Percentiles rank a stretch among this genome's conserved stretches.
Evolutionary conservation across 2,113 vertebrate species (phyloP).

Genomic region (Phylloscopus trochilus): DNA sequence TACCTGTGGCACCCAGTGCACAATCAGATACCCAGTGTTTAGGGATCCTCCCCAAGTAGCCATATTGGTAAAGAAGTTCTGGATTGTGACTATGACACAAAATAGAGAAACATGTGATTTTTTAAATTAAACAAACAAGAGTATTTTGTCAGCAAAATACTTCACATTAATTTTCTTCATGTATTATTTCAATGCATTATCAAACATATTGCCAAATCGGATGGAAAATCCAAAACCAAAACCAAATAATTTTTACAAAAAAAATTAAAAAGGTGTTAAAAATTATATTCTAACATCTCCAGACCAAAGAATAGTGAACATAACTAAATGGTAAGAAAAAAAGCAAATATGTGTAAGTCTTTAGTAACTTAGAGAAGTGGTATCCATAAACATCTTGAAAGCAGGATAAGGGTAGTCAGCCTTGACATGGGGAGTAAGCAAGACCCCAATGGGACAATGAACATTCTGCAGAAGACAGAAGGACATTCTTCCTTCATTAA

Average conservation of each 20-base stretch:
- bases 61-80: background rate
- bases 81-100: background rate
- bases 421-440: background rate
- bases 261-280: background rate
- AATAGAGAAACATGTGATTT: background rate
- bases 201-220: background rate
- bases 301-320: background rate
- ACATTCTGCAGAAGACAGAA: background rate
- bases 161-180: background rate
- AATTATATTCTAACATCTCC: background rate
- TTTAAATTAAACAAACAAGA: background rate
- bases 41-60: background rate
- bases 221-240: background rate
- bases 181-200: background rate
- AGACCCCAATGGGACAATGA: background rate
- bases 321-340: background rate
- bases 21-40: accelerated
- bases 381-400: background rate
- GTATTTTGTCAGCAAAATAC: background rate
- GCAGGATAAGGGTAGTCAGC: background rate
- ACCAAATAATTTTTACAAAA: background rate
- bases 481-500: background rate
- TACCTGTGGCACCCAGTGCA: background rate
- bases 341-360: background rate
- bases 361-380: background rate